Base-by-base conservation (phyloP, 2,797 vertebrate genomes). In the Tapera naevia region DNA sequence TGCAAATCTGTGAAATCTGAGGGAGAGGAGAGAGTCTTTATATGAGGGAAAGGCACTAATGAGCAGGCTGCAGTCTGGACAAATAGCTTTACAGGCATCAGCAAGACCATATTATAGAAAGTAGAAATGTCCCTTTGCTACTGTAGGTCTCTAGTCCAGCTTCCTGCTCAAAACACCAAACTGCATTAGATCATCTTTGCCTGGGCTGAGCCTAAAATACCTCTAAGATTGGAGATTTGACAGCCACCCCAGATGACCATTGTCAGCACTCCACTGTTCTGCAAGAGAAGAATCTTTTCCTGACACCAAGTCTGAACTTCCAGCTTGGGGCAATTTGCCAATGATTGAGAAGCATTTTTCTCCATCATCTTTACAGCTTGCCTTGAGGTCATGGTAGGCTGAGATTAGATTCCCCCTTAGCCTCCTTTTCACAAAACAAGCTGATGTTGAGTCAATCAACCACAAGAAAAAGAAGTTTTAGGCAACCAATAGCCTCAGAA, bases 161-260 rank as follows among this genome's bases (percentile, higher is more conserved):
- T 28, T 81, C 5, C 62, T 15, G 5, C 43, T 57, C 27, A 71
- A 79, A 66, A 33, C 25, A 71, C 24, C 32, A 17, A 53, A 41
- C 33, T 33, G 3, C 17, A 9, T 60, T 35, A 60, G n/a, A 11
- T 76, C 43, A 60, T 7, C 25, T 74, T 76, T 86, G 8, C 28
- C n/a, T 56, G 19, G 16, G 6, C 41, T 23, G n/a, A 64, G 28
- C 30, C 39, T 88, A 61, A 80, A 37, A 32, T 35, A 30, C 15
- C 22, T 62, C 9, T 66, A 18, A 66, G 35, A 21, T 48, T 89
- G 75, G 30, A 87, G 35, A 39, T 46, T 32, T 32, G 58, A 43
- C 21, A 66, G 25, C 25, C 5, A 0, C 30, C 28, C 23, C 1
- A 0, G 1, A 2, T 19, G 33, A 39, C 17, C 25, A 23, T 53